Percentiles rank a stretch among this genome's conserved stretches.
Evolutionary conservation across 1,140 invertebrate genomes (phyloP).

Genomic region (Samia ricini): DNA sequence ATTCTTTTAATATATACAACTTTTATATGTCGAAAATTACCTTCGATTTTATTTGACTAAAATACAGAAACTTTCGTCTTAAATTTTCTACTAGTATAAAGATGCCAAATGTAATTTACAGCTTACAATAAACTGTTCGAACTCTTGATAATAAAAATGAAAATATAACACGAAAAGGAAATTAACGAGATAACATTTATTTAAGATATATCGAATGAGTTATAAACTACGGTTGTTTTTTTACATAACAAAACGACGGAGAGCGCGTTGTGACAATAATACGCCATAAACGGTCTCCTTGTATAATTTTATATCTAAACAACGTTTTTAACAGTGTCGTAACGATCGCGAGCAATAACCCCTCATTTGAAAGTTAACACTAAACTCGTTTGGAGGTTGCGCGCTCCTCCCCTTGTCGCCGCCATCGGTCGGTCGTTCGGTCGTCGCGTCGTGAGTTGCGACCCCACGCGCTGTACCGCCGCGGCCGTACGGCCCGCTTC

Average conservation of each 20-base stretch:
- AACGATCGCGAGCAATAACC: constrained; percentile 34
- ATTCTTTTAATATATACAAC: background rate
- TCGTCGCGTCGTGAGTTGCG: constrained; percentile 34
- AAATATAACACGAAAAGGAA: background rate
- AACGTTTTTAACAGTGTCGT: constrained; percentile 2
- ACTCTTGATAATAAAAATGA: no score
- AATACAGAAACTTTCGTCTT: no score
- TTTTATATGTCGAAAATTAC: no score
- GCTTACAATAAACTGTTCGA: no score
- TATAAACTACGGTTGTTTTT: background rate
- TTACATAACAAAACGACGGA: constrained; percentile 5
- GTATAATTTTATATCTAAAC: constrained; percentile 10
- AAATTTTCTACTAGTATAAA: no score
- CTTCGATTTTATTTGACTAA: no score
- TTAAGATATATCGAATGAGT: background rate
- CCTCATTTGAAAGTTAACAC: constrained; percentile 32
- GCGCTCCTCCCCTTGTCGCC: background rate
- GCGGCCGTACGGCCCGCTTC: constrained; percentile 45
- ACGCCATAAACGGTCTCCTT: constrained; percentile 7
- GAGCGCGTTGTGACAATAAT: constrained; percentile 2
- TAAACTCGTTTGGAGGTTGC: constrained; percentile 36
- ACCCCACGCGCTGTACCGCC: constrained; percentile 57
- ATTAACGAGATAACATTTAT: background rate
- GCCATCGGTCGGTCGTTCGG: constrained; percentile 40
- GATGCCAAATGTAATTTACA: no score